A percentile compares a stretch with the other conserved stretches of the same genome.
These are phyloP conservation scores for Samia ricini DNA, from an alignment of 1,140 invertebrate species.

Conservation along the genomic window DNA sequence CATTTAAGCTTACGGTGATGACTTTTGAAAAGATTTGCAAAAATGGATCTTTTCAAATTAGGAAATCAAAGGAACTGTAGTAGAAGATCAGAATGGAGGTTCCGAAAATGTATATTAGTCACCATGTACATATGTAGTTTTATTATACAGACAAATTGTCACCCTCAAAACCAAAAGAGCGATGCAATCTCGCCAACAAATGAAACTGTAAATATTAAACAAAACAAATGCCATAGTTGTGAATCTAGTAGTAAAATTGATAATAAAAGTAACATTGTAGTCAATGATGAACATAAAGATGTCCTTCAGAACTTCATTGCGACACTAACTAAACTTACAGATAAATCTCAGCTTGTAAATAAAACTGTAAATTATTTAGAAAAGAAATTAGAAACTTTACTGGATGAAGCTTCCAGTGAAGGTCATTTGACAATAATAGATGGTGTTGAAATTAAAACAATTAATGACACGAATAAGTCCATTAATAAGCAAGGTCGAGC, in stretches of 20 bases:
- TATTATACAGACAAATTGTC: slow-evolving; percentile 38
- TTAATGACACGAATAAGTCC: slow-evolving; percentile 24
- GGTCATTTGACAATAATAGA: slow-evolving; percentile 60
- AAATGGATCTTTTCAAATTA: slow-evolving; percentile 44
- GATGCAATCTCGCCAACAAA: slow-evolving; percentile 48
- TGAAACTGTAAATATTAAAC: slow-evolving; percentile 53
- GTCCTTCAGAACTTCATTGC: slow-evolving; percentile 45
- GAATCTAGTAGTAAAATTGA: slow-evolving; percentile 48
- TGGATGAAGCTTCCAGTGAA: slow-evolving; percentile 49
- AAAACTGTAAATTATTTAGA: slow-evolving; percentile 50
- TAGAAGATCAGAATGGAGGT: slow-evolving; percentile 48
- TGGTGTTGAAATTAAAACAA: slow-evolving; percentile 60
- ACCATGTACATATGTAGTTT: slow-evolving; percentile 50
- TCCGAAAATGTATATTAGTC: slow-evolving; percentile 37
- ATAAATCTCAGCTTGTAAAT: slow-evolving; percentile 51
- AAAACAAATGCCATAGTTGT: slow-evolving; percentile 67
- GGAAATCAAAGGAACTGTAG: slow-evolving; percentile 22
- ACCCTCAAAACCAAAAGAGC: slow-evolving; percentile 39
- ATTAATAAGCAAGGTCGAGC: slow-evolving; percentile 38
- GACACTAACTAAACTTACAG: slow-evolving; percentile 43
- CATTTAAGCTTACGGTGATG: slow-evolving; percentile 14
- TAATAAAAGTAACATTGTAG: slow-evolving; percentile 20
- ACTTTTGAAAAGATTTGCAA: slow-evolving; percentile 25
- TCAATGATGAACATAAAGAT: slow-evolving; percentile 22
- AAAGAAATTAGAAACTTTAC: slow-evolving; percentile 45